Conservation (phyloP, 2,888 invertebrate genomes). For the Eucera pruinosa region DNA sequence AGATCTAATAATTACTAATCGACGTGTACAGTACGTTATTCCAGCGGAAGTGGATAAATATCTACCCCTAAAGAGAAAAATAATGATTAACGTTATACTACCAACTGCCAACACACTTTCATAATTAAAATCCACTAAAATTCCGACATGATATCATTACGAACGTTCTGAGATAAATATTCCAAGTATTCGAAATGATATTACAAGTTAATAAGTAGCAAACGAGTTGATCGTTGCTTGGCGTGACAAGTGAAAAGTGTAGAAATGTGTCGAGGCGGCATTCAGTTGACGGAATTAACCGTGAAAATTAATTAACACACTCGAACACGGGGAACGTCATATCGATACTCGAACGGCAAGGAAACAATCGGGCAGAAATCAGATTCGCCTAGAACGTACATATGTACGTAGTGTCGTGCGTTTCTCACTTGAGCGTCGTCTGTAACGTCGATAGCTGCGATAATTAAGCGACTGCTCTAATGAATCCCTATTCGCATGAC, state of each 20-base stretch:
- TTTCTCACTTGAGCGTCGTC: constrained; percentile 59
- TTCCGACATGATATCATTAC: no score
- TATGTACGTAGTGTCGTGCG: constrained; percentile 28
- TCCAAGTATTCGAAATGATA: no score
- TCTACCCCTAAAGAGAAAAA: no score
- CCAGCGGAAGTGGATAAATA: no score
- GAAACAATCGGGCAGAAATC: constrained; percentile 56
- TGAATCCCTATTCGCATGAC: constrained; percentile 75
- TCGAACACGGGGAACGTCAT: constrained; percentile 18
- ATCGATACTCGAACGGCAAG: constrained; percentile 39
- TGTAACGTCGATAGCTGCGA: constrained; percentile 65
- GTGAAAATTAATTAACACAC: constrained; percentile 49
- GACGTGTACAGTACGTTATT: no score
- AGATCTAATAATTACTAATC: no score
- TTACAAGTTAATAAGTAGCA: no score
- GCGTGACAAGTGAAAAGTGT: constrained; percentile 21
- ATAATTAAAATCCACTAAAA: no score
- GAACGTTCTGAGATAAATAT: no score
- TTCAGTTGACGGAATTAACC: constrained; percentile 27
- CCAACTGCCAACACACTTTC: no score
- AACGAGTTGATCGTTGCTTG: constrained; percentile 6
- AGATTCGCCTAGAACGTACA: constrained; percentile 48
- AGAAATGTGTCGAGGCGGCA: constrained; percentile 4
- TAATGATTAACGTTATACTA: no score
- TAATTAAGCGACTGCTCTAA: constrained; percentile 75